These are phyloP conservation scores for Camelus bactrianus DNA, from an alignment of 2,113 vertebrate genomes.

Conservation along the genomic window DNA sequence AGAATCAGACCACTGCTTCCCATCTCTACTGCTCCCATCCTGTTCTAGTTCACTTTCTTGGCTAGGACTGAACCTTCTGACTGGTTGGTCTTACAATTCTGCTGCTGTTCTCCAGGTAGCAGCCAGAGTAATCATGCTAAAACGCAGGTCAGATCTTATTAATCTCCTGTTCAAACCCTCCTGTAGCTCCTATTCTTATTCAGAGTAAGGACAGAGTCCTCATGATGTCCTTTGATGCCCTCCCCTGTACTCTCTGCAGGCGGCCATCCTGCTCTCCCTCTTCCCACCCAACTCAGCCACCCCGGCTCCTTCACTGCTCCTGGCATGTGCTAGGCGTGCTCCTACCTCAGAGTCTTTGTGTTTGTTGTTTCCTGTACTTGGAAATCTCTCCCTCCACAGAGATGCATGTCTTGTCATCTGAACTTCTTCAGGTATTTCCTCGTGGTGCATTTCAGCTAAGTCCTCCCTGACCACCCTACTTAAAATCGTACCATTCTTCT, in stretches of 20 bases:
- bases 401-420: background rate
- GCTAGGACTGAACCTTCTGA: background rate
- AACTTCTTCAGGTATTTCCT: background rate
- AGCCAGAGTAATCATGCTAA: background rate
- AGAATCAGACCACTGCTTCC: background rate
- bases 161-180: background rate
- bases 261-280: accelerated
- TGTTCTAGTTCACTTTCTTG: background rate
- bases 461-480: background rate
- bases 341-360: background rate
- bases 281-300: background rate
- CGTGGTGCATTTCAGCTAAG: background rate
- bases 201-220: background rate
- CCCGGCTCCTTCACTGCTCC: background rate
- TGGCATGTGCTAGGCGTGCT: too few species aligned
- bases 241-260: background rate
- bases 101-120: background rate
- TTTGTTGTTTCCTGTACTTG: background rate
- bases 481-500: background rate
- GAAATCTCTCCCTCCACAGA: background rate
- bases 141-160: background rate
- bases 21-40: background rate
- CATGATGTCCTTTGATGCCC: background rate
- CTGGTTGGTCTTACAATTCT: background rate
- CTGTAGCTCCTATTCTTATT: background rate